Evolutionary conservation across 1,140 invertebrate genomes (phyloP), one percentile per base, ranked within the genome.

Genomic region (Anastrepha ludens): DNA sequence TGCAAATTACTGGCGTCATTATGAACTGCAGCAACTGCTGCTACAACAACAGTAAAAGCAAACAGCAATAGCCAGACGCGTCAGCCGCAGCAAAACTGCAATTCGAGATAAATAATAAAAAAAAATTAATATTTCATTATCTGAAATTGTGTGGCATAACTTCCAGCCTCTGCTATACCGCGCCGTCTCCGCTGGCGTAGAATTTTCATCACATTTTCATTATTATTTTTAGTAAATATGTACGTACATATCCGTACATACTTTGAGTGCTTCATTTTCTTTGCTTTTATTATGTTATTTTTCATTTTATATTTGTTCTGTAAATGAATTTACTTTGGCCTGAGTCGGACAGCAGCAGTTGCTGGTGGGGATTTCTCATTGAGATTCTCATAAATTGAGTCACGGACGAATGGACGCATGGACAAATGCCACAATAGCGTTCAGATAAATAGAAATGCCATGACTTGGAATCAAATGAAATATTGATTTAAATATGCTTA

Each of bases 101-200:
- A 20, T 67, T 67, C 44, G n/a, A 74, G 70, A 74, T 74, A 74
- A 74, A 74, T 74, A 50, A 47, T 74, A 74, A 44, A 47, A 74
- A 74, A 17, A 64, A 74, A 50, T 47, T 74, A 74, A 74, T 74
- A 74, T 74, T 47, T 74, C 70, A 74, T 74, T 74, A 74, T 74
- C 39, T 74, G 70, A 74, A 74, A 50, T 74, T 50, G 70, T 50
- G 44, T 50, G 70, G 70, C 70, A 74, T 74, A 47, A 74, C 70
- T 74, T 47, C 47, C 70, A 74, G 70, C 15, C 44, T 74, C 44
- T 74, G 44, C 15, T 50, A 3, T 50, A n/a, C 41, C 9, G n/a
- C 41, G n/a, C 13, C 70, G 7, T 47, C 70, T 11, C 3, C 29
- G 65, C 39, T 70, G 29, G 2, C n/a, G 2, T 44, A 13, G 2